A percentile compares a stretch with the other conserved stretches of the same genome.
Evolutionary conservation across 1,140 invertebrate species (phyloP).

Genomic region (Latrodectus geometricus): DNA sequence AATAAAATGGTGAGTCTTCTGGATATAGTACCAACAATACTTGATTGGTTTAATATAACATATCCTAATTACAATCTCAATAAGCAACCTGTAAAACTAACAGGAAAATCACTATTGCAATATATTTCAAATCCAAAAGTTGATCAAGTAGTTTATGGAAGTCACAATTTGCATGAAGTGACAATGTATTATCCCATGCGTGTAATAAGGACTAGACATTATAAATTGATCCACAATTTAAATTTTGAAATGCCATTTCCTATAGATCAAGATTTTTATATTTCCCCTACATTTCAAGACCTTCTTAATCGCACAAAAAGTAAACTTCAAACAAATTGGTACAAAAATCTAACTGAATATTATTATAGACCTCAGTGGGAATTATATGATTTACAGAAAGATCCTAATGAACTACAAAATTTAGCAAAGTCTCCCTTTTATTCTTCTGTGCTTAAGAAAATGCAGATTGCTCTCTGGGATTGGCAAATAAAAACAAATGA

Average conservation of each 20-base stretch:
- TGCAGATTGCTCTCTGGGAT: constrained; percentile 74
- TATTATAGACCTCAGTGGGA: constrained; percentile 92
- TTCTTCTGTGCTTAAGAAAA: constrained; percentile 69
- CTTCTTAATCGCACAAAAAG: constrained; percentile 82
- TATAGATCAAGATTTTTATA: constrained; percentile 93
- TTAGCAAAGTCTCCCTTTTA: constrained; percentile 74
- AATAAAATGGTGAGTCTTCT: constrained; percentile 82
- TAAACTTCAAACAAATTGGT: constrained; percentile 80
- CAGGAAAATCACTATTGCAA: constrained; percentile 80
- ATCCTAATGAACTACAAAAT: constrained; percentile 83
- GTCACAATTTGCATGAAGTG: constrained; percentile 89
- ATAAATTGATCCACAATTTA: constrained; percentile 91
- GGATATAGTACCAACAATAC: constrained; percentile 85
- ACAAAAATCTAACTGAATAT: constrained; percentile 83
- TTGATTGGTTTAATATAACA: constrained; percentile 83
- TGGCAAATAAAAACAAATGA: constrained; percentile 86
- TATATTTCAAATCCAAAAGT: not conserved
- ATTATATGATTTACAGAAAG: constrained; percentile 82
- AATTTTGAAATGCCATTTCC: constrained; percentile 89
- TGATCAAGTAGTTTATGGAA: constrained; percentile 77
- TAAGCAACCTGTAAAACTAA: constrained; percentile 70
- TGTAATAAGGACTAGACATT: constrained; percentile 80
- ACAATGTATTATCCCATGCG: constrained; percentile 97
- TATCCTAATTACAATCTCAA: constrained; percentile 69
- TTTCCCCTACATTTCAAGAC: constrained; percentile 89